phyloP scores from a whole-genome alignment of 2,113 vertebrate genomes.

The Gallinago undulata region DNA sequence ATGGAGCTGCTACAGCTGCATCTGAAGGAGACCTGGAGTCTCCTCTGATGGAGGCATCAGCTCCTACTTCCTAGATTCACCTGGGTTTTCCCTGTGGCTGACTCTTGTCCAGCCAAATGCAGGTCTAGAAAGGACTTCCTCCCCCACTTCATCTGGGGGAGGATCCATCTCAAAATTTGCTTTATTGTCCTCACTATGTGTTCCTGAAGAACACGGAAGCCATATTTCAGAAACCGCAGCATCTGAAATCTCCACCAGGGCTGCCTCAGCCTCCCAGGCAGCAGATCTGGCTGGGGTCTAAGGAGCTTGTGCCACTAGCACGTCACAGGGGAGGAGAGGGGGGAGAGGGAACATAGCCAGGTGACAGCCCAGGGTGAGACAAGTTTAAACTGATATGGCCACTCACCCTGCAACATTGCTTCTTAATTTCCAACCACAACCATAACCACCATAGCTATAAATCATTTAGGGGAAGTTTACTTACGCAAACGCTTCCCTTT shows the following conservation, averaged over 20 bases:
- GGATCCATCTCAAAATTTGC: not conserved
- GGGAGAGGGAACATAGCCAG: not conserved
- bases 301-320: accelerated
- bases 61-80: not conserved
- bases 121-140: not conserved
- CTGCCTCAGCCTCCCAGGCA: not conserved
- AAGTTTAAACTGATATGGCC: not conserved
- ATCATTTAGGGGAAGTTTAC: not conserved
- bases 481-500: not conserved
- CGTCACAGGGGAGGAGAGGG: not conserved
- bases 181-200: not conserved
- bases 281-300: not conserved
- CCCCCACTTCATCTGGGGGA: not conserved
- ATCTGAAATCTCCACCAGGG: not conserved
- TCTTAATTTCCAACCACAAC: not conserved
- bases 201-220: not conserved
- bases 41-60: not conserved
- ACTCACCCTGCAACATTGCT: not conserved
- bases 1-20: not conserved
- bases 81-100: not conserved
- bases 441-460: not conserved
- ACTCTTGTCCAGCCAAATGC: not conserved
- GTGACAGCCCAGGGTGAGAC: not conserved
- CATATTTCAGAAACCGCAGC: not conserved
- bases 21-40: not conserved